A percentile compares a stretch with the other conserved stretches of the same genome.
Evolutionary conservation across 1,140 invertebrate species (phyloP).

Genomic region (Leptinotarsa texana): DNA sequence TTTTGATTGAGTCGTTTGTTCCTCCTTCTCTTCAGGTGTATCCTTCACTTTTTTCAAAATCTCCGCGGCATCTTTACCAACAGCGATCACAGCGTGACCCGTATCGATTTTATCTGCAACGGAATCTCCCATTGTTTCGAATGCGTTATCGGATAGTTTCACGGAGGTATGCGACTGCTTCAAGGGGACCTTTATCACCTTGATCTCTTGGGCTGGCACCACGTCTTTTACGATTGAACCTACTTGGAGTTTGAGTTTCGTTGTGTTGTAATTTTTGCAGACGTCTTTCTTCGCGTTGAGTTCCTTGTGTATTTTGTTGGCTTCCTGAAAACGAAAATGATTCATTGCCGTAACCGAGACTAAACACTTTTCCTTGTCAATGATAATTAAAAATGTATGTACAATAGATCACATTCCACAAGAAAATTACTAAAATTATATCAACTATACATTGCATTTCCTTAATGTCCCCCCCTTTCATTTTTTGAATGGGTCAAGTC

Average conservation of each 20-base stretch:
- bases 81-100: constrained; percentile 47
- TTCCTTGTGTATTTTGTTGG: too few relatives aligned
- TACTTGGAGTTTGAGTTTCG: constrained; percentile 43
- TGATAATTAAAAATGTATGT: too few relatives aligned
- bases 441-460: too few relatives aligned
- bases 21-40: not conserved
- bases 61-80: constrained; percentile 49
- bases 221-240: constrained; percentile 55
- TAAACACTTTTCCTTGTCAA: too few relatives aligned
- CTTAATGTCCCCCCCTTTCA: too few relatives aligned
- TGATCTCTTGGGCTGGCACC: constrained; percentile 46
- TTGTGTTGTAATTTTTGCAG: constrained; percentile 1
- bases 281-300: not conserved
- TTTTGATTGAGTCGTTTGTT: not conserved
- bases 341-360: too few relatives aligned
- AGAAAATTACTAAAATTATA: too few relatives aligned
- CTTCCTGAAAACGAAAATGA: too few relatives aligned
- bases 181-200: constrained; percentile 54
- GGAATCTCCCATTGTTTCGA: constrained; percentile 54
- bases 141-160: constrained; percentile 57
- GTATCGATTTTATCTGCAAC: constrained; percentile 53
- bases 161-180: constrained; percentile 46
- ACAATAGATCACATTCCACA: too few relatives aligned
- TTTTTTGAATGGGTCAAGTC: too few relatives aligned
- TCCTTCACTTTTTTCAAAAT: constrained; percentile 37